Conservation (phyloP, 2,797 vertebrate genomes). For the Anabacerthia variegaticeps region DNA sequence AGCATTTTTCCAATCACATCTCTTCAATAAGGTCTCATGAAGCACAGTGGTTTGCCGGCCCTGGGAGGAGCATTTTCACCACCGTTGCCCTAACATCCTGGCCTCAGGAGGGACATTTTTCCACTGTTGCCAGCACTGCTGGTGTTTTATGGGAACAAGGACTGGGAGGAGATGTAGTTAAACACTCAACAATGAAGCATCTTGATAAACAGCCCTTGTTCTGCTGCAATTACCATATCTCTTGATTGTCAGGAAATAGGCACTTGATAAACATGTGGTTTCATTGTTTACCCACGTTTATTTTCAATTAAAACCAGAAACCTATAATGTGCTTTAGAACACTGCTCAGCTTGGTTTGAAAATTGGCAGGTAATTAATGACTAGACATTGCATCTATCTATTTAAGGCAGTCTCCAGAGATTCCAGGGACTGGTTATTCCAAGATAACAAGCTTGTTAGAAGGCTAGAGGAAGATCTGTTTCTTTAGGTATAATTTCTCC, state of each 20-base stretch:
- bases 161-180: neutral
- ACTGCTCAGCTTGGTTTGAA: neutral
- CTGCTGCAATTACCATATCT: neutral
- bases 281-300: neutral
- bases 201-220: neutral
- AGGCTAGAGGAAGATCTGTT: neutral
- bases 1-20: neutral
- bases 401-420: neutral
- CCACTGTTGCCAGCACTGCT: neutral
- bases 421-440: neutral
- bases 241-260: conserved; percentile 5
- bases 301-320: conserved; percentile 23
- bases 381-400: neutral
- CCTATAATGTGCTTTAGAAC: neutral
- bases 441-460: neutral
- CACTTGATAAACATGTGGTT: neutral
- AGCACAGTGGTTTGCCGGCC: neutral
- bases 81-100: neutral
- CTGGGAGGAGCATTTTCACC: neutral
- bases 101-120: neutral
- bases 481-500: neutral
- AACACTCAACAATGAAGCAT: neutral
- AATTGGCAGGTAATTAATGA: conserved; percentile 16
- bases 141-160: neutral
- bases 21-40: neutral